These are phyloP conservation scores for Euplexia lucipara DNA, from an alignment of 2,888 invertebrate species.

Conservation along the genomic window DNA sequence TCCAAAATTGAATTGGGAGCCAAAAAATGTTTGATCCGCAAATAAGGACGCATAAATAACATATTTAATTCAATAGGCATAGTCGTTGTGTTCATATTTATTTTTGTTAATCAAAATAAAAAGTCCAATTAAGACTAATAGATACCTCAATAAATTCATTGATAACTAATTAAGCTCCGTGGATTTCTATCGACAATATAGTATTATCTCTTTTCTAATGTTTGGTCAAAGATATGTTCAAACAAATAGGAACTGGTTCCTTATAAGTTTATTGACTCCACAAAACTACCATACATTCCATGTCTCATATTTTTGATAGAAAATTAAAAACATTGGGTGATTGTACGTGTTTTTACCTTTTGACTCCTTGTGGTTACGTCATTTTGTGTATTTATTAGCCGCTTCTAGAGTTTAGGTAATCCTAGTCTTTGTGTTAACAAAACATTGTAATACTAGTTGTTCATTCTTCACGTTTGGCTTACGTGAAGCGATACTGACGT, in stretches of 20 bases:
- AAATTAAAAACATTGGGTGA: slow-evolving; percentile 68
- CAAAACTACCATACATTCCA: slow-evolving; percentile 79
- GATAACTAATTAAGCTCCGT: slow-evolving; percentile 57
- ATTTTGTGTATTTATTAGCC: slow-evolving; percentile 33
- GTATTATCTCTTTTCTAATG: slow-evolving; percentile 67
- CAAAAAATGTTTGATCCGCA: background rate
- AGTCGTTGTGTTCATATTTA: background rate
- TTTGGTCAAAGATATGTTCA: slow-evolving; percentile 84
- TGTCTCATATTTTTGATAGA: slow-evolving; percentile 70
- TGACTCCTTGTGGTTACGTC: slow-evolving; percentile 36
- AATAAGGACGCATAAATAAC: slow-evolving; percentile 1
- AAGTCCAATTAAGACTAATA: slow-evolving; percentile 35
- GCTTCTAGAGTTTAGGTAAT: slow-evolving; percentile 36
- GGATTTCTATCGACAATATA: slow-evolving; percentile 58
- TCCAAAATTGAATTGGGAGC: slow-evolving; percentile 25
- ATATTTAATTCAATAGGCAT: background rate
- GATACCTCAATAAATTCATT: slow-evolving; percentile 47
- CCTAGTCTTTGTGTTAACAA: slow-evolving; percentile 2
- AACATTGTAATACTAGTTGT: background rate
- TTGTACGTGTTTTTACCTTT: slow-evolving; percentile 51
- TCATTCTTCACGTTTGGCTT: background rate
- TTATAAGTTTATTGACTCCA: slow-evolving; percentile 88
- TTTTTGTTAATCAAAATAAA: slow-evolving; percentile 20
- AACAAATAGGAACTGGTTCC: slow-evolving; percentile 87
- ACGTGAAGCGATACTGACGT: background rate